Percentiles rank a stretch among this genome's conserved stretches.
Conservation (phyloP, 2,113 vertebrate genomes). For the Silurus glanis region DNA sequence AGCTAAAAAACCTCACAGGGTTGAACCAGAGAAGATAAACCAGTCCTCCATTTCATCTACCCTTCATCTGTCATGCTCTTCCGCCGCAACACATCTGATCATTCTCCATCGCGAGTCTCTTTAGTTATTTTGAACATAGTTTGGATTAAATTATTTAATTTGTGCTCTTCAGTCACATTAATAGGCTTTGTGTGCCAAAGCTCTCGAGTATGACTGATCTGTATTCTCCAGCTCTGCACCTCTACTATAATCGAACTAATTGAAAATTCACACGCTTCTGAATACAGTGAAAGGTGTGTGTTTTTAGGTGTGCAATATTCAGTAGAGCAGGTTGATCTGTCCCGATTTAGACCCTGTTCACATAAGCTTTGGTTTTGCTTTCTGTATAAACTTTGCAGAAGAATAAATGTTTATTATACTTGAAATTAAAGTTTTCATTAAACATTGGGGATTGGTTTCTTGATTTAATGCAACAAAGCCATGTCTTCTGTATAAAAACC, state of each 20-base stretch:
- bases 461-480: neutral
- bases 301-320: neutral
- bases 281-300: neutral
- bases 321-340: neutral
- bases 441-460: neutral
- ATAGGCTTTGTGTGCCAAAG: slow-evolving; percentile 16
- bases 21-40: slow-evolving; percentile 75
- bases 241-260: neutral
- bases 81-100: neutral
- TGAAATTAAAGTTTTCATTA: slow-evolving; percentile 13
- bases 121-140: neutral
- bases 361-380: neutral
- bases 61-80: neutral
- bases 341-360: neutral
- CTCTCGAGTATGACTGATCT: neutral
- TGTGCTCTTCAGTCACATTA: neutral
- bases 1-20: slow-evolving; percentile 78
- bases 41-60: neutral
- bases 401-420: slow-evolving; percentile 40
- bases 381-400: slow-evolving; percentile 36
- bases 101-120: neutral
- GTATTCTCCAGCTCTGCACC: neutral
- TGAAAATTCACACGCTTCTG: neutral
- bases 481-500: no score
- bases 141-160: neutral